Evolutionary conservation across 2,797 vertebrate species (phyloP).

Genomic region (Mycteria americana): DNA sequence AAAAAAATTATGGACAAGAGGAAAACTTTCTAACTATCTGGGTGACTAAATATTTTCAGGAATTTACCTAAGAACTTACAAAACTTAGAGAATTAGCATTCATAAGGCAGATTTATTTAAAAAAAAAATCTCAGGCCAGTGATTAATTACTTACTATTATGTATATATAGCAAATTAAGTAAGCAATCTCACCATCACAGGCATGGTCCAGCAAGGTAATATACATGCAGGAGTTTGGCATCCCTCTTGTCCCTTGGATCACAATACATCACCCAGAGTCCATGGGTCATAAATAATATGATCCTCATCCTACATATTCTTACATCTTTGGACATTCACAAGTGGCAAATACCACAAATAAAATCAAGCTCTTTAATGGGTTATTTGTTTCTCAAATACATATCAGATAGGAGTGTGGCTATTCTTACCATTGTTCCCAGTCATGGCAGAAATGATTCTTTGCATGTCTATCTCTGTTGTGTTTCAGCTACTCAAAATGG

Average conservation of each 20-base stretch:
- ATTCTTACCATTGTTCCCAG: background rate
- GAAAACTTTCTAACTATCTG: background rate
- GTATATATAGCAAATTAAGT: background rate
- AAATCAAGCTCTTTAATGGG: background rate
- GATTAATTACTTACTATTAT: background rate
- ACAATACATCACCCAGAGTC: background rate
- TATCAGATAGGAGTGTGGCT: background rate
- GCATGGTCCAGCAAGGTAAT: background rate
- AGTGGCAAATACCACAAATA: background rate
- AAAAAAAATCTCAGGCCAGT: background rate
- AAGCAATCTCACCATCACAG: background rate
- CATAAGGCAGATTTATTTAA: background rate
- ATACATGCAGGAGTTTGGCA: background rate
- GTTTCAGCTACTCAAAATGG: background rate
- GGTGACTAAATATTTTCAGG: background rate
- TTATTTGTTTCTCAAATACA: background rate
- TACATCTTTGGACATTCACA: background rate
- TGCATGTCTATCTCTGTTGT: background rate
- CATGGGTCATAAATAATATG: background rate
- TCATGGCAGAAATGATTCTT: background rate
- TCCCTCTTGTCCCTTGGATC: background rate
- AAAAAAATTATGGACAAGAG: background rate
- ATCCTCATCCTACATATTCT: background rate
- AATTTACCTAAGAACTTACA: background rate
- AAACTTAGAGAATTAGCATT: background rate